Percentiles rank a stretch among this genome's conserved stretches.
Conservation (phyloP, 92 coral and sea anemone species). For the Desmophyllum pertusum region DNA sequence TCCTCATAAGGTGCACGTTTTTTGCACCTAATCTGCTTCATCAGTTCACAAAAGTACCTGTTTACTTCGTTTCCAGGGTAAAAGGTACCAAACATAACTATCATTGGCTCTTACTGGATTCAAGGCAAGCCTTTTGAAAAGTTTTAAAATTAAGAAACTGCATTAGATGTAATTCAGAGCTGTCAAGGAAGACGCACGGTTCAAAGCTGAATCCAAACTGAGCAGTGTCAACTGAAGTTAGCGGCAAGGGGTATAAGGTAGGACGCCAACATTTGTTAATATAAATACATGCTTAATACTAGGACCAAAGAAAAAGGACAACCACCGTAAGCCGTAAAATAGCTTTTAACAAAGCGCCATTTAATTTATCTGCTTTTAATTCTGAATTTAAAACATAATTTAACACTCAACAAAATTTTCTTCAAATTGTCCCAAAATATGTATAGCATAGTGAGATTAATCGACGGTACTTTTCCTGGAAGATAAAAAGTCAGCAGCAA, state of each 20-base stretch:
- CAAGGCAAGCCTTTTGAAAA: neutral
- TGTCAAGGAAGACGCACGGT: neutral
- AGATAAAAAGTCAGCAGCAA: neutral
- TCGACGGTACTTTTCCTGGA: neutral
- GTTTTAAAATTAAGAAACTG: neutral
- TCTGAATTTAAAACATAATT: neutral
- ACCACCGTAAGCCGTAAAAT: neutral
- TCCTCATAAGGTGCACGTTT: neutral
- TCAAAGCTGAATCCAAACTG: neutral
- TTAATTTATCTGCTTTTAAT: neutral
- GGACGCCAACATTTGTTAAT: neutral
- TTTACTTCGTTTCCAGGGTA: constrained; percentile 11
- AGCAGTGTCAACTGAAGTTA: neutral
- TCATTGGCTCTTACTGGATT: neutral
- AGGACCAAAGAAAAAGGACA: neutral
- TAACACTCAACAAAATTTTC: neutral
- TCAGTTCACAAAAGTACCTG: neutral
- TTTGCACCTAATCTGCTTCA: neutral
- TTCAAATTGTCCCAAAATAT: neutral
- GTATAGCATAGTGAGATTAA: neutral
- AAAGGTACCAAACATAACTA: neutral
- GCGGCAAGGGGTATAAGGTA: neutral
- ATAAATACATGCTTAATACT: neutral
- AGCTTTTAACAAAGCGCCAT: neutral
- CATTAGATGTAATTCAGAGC: neutral